Evolutionary conservation across 2,113 vertebrate genomes (phyloP).

Genomic region (Pongo abelii): DNA sequence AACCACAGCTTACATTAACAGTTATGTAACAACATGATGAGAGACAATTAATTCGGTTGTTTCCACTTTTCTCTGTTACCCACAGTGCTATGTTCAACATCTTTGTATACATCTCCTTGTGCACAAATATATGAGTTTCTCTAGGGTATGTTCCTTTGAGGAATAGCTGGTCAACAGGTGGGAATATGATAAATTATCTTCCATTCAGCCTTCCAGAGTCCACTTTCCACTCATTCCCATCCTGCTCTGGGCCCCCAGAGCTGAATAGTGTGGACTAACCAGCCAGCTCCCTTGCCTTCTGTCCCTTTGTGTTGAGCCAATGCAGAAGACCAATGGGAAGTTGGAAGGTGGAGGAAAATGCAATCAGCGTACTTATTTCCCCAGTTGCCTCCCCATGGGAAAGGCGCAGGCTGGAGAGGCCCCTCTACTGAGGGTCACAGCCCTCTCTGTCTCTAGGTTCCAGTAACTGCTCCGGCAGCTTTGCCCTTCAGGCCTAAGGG

Average conservation of each 20-base stretch:
- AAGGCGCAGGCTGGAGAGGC: background rate
- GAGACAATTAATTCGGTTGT: background rate
- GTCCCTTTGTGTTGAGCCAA: background rate
- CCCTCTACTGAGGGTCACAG: background rate
- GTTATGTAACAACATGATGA: background rate
- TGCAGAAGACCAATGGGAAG: background rate
- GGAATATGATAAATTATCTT: background rate
- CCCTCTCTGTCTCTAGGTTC: background rate
- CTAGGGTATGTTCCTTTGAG: background rate
- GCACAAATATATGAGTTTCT: background rate
- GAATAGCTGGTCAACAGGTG: background rate
- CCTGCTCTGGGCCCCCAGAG: background rate
- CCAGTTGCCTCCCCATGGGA: background rate
- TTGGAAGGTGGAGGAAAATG: background rate
- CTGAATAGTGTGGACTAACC: background rate
- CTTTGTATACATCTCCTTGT: background rate
- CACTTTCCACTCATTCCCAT: background rate
- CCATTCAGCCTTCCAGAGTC: background rate
- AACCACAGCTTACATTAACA: background rate
- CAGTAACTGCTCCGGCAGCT: background rate
- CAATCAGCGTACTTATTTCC: background rate
- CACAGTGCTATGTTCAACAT: background rate
- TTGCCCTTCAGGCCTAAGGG: background rate
- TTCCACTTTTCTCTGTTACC: background rate
- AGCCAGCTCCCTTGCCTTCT: background rate